phyloP scores from a whole-genome alignment of 2,888 invertebrate species.

The Heliconius charithonia region DNA sequence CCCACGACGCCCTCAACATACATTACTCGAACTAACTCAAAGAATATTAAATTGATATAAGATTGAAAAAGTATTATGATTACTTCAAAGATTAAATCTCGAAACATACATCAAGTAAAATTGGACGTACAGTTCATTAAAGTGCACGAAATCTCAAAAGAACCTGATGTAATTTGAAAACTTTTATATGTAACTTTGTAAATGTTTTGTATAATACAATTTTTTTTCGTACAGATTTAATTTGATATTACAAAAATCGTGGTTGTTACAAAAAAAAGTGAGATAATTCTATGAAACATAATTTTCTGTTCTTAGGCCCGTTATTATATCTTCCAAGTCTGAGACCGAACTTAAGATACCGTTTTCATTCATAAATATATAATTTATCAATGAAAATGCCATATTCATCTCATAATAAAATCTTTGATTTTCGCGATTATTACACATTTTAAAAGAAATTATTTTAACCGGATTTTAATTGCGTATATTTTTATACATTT shows the following conservation, averaged over 20 bases:
- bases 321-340: too few species aligned
- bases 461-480: too few species aligned
- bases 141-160: slow-evolving; percentile 24
- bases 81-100: slow-evolving; percentile 20
- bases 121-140: slow-evolving; percentile 28
- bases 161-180: slow-evolving; percentile 15
- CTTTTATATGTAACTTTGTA: slow-evolving; percentile 10
- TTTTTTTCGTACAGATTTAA: neutral
- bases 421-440: too few species aligned
- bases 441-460: too few species aligned
- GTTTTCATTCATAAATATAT: too few species aligned
- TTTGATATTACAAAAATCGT: neutral
- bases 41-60: neutral
- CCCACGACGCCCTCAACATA: neutral
- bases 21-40: neutral
- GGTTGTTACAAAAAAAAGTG: neutral
- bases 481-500: too few species aligned
- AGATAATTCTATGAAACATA: slow-evolving; percentile 33
- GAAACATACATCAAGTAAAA: slow-evolving; percentile 20
- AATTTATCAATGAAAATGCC: too few species aligned
- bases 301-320: slow-evolving; percentile 2
- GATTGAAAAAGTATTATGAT: slow-evolving; percentile 28
- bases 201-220: neutral
- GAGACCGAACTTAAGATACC: too few species aligned
- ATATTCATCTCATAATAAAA: too few species aligned